phyloP scores from a whole-genome alignment of 2,888 invertebrate species.

The Anarsia innoxiella region DNA sequence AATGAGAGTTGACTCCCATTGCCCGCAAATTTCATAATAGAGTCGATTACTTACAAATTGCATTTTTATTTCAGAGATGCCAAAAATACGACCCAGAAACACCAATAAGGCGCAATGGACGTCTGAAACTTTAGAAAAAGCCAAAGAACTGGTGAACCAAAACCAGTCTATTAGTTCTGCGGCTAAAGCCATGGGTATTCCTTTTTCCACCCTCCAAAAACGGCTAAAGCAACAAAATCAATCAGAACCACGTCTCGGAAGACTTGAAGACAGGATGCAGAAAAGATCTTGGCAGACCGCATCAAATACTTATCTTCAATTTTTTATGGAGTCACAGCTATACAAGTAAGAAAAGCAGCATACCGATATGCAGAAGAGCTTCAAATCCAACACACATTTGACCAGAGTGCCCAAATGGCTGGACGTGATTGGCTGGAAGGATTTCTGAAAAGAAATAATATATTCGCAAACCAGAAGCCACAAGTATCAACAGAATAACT shows the following conservation, averaged over 20 bases:
- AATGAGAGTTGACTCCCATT: background rate
- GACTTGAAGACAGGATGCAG: constrained; percentile 18
- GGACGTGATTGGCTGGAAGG: constrained; percentile 15
- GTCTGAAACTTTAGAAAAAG: background rate
- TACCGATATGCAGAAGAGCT: constrained; percentile 20
- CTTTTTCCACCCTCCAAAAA: constrained; percentile 2
- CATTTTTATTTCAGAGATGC: background rate
- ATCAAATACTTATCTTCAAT: constrained; percentile 25
- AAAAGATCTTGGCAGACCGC: constrained; percentile 20
- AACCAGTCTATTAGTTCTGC: background rate
- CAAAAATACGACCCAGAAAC: background rate
- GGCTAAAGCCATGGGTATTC: background rate
- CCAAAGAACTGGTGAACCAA: background rate
- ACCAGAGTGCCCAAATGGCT: constrained; percentile 11
- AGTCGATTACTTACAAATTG: background rate
- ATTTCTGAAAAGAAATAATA: constrained; percentile 21
- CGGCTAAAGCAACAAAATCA: background rate
- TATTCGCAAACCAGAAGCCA: constrained; percentile 27
- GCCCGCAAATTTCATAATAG: background rate
- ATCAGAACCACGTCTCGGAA: constrained; percentile 23
- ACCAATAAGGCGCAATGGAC: background rate
- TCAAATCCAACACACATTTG: constrained; percentile 19
- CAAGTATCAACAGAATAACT: constrained; percentile 25
- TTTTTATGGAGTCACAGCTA: constrained; percentile 24
- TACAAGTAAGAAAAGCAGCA: constrained; percentile 22